Evolutionary conservation across 1,140 invertebrate genomes (phyloP).

Genomic region (Hormaphis cornu): DNA sequence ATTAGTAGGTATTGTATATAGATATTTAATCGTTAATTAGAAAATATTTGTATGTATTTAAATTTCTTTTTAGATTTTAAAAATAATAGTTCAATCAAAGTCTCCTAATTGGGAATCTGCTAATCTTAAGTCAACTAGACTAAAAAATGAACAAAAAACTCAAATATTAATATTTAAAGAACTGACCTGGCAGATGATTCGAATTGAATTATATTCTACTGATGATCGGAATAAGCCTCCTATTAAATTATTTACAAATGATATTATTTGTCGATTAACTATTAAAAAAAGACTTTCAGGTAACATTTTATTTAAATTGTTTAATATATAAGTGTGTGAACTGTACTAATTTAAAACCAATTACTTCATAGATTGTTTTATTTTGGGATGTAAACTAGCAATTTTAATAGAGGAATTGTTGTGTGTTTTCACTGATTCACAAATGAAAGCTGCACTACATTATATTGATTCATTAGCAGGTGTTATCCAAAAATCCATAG

Average conservation of each 20-base stretch:
- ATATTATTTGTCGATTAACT: conserved; percentile 87
- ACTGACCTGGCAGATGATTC: conserved; percentile 90
- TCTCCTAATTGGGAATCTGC: conserved; percentile 77
- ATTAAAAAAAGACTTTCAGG: conserved; percentile 89
- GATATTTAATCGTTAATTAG: too few species aligned
- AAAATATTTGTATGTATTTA: too few species aligned
- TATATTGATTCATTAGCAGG: conserved; percentile 85
- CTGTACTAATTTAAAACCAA: neutral
- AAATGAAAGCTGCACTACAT: conserved; percentile 86
- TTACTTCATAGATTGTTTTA: conserved; percentile 71
- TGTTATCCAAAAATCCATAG: conserved; percentile 72
- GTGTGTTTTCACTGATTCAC: conserved; percentile 97
- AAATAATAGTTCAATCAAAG: conserved; percentile 85
- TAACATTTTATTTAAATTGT: conserved; percentile 41
- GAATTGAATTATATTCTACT: conserved; percentile 84
- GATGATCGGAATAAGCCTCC: conserved; percentile 75
- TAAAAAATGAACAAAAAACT: conserved; percentile 78
- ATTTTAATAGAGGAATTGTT: conserved; percentile 90
- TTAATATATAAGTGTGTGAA: neutral
- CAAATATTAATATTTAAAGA: conserved; percentile 96
- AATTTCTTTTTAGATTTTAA: conserved; percentile 60
- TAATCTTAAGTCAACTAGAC: conserved; percentile 75
- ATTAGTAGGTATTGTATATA: too few species aligned
- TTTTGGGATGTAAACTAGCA: conserved; percentile 83
- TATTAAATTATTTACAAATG: conserved; percentile 84